These are phyloP conservation scores for Ahaetulla prasina DNA, from an alignment of 2,113 vertebrate genomes.

Conservation along the genomic window DNA sequence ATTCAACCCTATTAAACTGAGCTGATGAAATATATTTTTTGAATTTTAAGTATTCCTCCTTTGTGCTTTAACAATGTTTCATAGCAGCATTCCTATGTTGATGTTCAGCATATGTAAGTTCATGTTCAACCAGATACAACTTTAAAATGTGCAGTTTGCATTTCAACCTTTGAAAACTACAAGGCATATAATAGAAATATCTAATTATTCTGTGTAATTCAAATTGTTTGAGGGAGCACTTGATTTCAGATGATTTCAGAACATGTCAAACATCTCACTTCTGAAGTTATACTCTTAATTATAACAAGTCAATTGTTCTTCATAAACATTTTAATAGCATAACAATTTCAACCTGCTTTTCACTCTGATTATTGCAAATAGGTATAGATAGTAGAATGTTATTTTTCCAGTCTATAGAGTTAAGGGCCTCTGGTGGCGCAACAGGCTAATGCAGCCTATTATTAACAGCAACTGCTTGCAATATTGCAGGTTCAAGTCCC, in stretches of 20 bases:
- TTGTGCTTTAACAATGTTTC: not conserved
- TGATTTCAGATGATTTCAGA: not conserved
- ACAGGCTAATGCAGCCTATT: no score
- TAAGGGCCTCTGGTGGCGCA: no score
- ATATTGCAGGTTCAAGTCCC: no score
- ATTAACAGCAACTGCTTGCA: no score
- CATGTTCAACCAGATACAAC: not conserved
- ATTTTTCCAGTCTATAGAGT: not conserved
- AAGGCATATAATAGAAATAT: not conserved
- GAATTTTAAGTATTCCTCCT: not conserved
- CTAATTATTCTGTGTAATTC: not conserved
- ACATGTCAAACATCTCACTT: not conserved
- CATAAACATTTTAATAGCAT: not conserved
- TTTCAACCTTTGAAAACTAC: not conserved
- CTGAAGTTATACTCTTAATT: not conserved
- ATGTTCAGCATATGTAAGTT: not conserved
- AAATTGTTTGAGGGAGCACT: not conserved
- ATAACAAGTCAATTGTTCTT: not conserved
- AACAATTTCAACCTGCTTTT: not conserved
- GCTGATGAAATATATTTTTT: not conserved
- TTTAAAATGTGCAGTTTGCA: not conserved
- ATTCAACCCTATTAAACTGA: not conserved
- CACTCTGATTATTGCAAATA: not conserved
- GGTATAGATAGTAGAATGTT: not conserved
- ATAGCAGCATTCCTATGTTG: not conserved